A percentile compares a stretch with the other conserved stretches of the same genome.
Evolutionary conservation across 2,113 vertebrate genomes (phyloP).

Genomic region (Prunella himalayana): DNA sequence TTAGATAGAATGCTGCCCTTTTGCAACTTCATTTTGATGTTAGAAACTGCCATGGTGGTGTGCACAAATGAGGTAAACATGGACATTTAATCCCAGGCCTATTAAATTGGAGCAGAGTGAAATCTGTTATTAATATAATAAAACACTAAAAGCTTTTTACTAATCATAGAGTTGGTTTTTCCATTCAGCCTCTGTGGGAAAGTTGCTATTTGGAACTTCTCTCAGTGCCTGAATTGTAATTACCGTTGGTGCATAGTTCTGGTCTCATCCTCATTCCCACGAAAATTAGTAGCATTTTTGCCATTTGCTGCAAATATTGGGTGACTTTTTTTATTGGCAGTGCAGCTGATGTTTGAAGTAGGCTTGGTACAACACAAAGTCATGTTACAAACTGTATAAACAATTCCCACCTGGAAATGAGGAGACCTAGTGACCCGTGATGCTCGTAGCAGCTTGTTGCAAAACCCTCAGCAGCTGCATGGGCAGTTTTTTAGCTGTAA

Average conservation of each 20-base stretch:
- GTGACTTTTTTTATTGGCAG: not conserved
- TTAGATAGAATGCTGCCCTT: not conserved
- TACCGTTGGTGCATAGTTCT: not conserved
- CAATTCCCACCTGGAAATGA: not conserved
- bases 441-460: not conserved
- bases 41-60: not conserved
- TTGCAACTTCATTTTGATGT: not conserved
- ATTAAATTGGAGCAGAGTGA: not conserved
- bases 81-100: not conserved
- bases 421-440: not conserved
- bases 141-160: slow-evolving; percentile 26
- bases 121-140: slow-evolving; percentile 53
- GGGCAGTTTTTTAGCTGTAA: not conserved
- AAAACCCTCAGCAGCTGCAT: not conserved
- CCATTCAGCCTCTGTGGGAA: slow-evolving; percentile 47
- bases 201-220: slow-evolving; percentile 31
- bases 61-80: not conserved
- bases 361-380: not conserved
- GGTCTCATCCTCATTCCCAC: not conserved
- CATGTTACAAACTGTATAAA: not conserved
- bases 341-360: not conserved
- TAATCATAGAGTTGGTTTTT: slow-evolving; percentile 31
- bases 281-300: not conserved
- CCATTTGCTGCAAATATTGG: not conserved
- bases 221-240: slow-evolving; percentile 24